These are phyloP conservation scores for Ailurus styani DNA, from an alignment of 2,113 vertebrate genomes.

Conservation along the genomic window DNA sequence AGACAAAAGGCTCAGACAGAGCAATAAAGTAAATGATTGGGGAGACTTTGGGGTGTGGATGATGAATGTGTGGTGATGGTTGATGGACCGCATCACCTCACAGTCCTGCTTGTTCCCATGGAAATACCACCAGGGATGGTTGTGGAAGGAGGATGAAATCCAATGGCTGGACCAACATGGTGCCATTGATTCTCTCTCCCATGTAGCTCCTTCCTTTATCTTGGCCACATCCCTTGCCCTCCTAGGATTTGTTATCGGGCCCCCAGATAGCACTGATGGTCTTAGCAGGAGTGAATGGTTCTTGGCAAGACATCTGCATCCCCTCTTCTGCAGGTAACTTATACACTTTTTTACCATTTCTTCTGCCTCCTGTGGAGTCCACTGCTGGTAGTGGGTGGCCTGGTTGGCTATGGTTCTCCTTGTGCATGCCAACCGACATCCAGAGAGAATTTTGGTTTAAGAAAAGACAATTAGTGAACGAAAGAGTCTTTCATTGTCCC, in stretches of 20 bases:
- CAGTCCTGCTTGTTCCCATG: background rate
- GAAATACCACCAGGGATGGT: background rate
- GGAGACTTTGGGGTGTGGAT: background rate
- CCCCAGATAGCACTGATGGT: background rate
- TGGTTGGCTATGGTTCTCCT: background rate
- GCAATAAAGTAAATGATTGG: background rate
- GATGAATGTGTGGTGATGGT: background rate
- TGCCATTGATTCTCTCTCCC: background rate
- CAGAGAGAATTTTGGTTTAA: background rate
- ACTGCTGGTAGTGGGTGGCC: background rate
- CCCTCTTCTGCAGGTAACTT: background rate
- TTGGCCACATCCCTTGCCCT: background rate
- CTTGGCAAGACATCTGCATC: background rate
- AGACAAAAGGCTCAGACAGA: background rate
- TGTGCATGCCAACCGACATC: background rate
- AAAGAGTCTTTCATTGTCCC: constrained; percentile 45
- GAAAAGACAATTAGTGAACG: constrained; percentile 38
- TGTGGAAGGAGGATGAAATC: background rate
- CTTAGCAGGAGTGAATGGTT: background rate
- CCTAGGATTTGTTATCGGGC: background rate
- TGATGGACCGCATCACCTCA: background rate
- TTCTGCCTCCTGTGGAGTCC: background rate
- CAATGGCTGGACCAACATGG: accelerated
- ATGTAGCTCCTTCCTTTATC: background rate
- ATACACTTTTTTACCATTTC: background rate